Base-by-base conservation (phyloP, 2,797 vertebrate genomes). In the Gila robusta region DNA sequence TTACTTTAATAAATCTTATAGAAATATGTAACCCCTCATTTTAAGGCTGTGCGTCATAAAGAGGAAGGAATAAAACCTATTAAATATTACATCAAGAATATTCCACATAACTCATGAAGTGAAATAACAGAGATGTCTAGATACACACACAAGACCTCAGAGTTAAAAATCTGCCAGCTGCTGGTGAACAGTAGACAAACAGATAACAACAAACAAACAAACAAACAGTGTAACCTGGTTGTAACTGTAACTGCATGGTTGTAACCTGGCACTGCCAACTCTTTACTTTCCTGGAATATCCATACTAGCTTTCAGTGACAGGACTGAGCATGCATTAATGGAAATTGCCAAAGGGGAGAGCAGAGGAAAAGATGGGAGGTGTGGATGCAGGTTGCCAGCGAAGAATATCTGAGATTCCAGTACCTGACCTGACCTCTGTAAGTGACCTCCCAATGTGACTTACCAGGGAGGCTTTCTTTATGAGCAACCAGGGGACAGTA, bases 301-400 rank as follows among this genome's bases (percentile, higher is more conserved):
- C 85, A 91, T 86, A 88, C 44, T 70, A 81, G 92, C 41, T 86
- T 74, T 90, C 39, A 78, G 67, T 92, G 91, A 93, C 95, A 93
- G 93, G 94, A 96, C 93, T 86, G 92, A 93, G 93, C 95, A 95
- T 73, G 94, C 94, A 93, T 86, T 86, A 87, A 80, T 91, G 87
- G 88, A 92, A 90, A 87, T 88, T 85, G 86, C 86, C 88, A 89
- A 81, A 86, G 84, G 86, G 88, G 26, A 86, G 79, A 87, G 4
- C 44, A n/a, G 59, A 76, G 49, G 80, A 64, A 81, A 17, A 67
- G 74, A 54, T 19, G n/a, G 82, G 82, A 26, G 79, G 79, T 76
- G 76, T 82, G 85, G 73, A 89, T 79, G 84, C 82, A 59, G 59
- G 83, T 80, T 64, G 81, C 82, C 87, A 79, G 32, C 62, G 81